Conservation (phyloP, 2,888 invertebrate genomes). For the Leptopilina myrica region DNA sequence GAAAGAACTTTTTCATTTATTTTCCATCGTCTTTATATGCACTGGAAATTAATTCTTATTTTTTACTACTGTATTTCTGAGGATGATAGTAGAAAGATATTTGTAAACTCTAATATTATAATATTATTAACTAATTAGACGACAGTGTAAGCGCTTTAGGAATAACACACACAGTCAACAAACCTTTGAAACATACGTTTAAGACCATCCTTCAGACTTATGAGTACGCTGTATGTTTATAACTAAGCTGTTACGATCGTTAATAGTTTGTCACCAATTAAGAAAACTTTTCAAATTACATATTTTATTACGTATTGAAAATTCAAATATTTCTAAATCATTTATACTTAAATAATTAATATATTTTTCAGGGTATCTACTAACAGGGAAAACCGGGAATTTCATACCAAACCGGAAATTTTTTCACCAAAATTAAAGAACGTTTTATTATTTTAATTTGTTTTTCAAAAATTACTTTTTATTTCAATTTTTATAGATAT, state of each 20-base stretch:
- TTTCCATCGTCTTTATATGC: too few species aligned
- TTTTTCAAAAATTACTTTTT: too few species aligned
- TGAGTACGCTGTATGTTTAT: neutral
- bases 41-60: neutral
- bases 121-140: conserved; percentile 1
- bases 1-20: too few species aligned
- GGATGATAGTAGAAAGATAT: neutral
- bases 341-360: too few species aligned
- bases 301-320: too few species aligned
- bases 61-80: neutral
- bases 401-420: too few species aligned
- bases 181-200: conserved; percentile 4
- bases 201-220: conserved; percentile 22
- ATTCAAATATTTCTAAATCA: too few species aligned
- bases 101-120: neutral
- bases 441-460: too few species aligned
- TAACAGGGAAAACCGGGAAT: too few species aligned
- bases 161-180: neutral
- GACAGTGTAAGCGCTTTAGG: conserved; percentile 14
- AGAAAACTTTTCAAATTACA: neutral
- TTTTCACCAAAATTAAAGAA: too few species aligned
- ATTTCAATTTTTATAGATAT: too few species aligned
- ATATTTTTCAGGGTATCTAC: too few species aligned
- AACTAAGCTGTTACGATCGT: neutral
- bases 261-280: neutral